These are phyloP conservation scores for Neomicropteryx cornuta DNA, from an alignment of 1,140 invertebrate genomes.

Conservation along the genomic window DNA sequence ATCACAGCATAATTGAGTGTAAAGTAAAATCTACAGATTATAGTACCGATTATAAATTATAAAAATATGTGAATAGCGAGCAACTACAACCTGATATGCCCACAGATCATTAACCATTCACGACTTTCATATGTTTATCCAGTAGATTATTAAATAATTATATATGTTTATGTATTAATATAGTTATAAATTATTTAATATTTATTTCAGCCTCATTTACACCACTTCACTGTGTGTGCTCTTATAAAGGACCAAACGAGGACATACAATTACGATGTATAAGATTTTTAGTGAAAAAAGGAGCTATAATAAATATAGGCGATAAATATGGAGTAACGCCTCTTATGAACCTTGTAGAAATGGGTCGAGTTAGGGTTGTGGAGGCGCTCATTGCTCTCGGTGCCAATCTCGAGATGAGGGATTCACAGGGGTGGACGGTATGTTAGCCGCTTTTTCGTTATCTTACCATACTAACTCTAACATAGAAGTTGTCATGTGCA, in stretches of 20 bases:
- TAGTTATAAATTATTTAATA: too few species aligned
- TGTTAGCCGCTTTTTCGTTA: slow-evolving; percentile 11
- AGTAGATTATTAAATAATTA: too few species aligned
- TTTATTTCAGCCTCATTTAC: slow-evolving; percentile 37
- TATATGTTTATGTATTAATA: too few species aligned
- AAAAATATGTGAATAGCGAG: too few species aligned
- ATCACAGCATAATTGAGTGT: too few species aligned
- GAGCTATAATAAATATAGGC: slow-evolving; percentile 27
- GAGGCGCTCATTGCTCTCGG: slow-evolving; percentile 30
- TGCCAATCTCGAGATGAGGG: slow-evolving; percentile 39
- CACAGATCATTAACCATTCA: too few species aligned
- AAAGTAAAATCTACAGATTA: too few species aligned
- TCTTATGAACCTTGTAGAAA: slow-evolving; percentile 40
- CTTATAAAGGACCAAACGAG: slow-evolving; percentile 24
- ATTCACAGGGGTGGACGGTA: slow-evolving; percentile 42
- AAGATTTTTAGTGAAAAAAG: slow-evolving; percentile 20
- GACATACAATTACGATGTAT: slow-evolving; percentile 24
- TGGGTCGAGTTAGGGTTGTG: slow-evolving; percentile 30
- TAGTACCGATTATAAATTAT: too few species aligned
- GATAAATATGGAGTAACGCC: slow-evolving; percentile 39
- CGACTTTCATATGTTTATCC: too few species aligned
- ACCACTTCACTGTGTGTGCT: slow-evolving; percentile 39
- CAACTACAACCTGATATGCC: too few species aligned
- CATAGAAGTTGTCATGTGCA: too few species aligned
- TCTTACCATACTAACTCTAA: slow-evolving; percentile 1